Evolutionary conservation across 2,888 invertebrate genomes (phyloP).

Genomic region (Cephus pulcher): DNA sequence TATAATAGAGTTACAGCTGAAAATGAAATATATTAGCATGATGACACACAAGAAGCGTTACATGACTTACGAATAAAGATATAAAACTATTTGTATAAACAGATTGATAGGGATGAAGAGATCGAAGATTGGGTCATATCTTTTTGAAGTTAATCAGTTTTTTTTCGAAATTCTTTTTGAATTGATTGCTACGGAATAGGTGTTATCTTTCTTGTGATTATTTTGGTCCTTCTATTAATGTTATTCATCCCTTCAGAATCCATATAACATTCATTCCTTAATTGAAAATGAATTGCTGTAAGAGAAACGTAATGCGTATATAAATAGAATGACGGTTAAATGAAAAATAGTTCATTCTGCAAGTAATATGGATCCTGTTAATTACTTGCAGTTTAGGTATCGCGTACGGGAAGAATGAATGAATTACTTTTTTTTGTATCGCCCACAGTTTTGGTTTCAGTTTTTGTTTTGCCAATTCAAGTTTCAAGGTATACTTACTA

Average conservation of each 20-base stretch:
- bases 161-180: neutral
- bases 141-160: neutral
- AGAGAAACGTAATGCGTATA: neutral
- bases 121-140: too few relatives aligned
- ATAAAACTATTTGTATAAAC: neutral
- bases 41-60: slow-evolving; percentile 34
- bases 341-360: neutral
- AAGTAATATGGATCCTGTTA: neutral
- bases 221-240: neutral
- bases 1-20: slow-evolving; percentile 16
- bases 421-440: neutral
- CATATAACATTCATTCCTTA: neutral
- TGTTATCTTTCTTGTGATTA: neutral
- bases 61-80: neutral
- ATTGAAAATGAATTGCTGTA: neutral
- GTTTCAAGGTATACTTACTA: neutral
- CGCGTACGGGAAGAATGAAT: neutral
- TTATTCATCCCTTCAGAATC: neutral
- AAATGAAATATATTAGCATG: slow-evolving; percentile 37
- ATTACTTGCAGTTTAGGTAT: neutral
- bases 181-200: neutral
- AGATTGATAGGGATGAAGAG: neutral
- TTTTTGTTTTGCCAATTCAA: neutral
- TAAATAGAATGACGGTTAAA: neutral
- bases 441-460: neutral